Base-by-base conservation (phyloP, 2,797 vertebrate species). In the Sebastes steindachneri region DNA sequence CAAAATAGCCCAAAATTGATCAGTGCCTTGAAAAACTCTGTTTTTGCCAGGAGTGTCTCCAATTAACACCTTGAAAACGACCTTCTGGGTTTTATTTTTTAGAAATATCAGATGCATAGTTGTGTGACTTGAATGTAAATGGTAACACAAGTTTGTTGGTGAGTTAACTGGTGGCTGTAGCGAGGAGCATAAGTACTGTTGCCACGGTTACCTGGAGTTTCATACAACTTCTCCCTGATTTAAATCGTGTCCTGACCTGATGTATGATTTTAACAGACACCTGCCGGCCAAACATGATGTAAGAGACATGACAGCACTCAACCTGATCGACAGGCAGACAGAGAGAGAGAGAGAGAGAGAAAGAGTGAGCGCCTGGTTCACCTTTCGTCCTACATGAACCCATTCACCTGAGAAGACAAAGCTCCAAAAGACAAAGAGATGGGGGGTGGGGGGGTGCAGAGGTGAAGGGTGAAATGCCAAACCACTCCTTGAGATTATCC, bases 401-500 rank as follows among this genome's bases (percentile, higher is more conserved):
- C 73, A 15, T 83, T 93, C 90, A 93, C 92, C 88, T 93, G 78
- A 45, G 21, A 75, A 85, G 69, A 88, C 85, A 83, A 85, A 86
- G 80, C 65, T 68, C 37, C 15, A 28, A 23, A 55, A 63, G 45
- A 80, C 8, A 75, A 14, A 3, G 37, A 8, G 57, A 21, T 9
- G 9, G 5, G 21, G 35, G 28, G 1, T 9, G 35, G 26, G 55
- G 68, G 19, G 26, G 35, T 35, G 33, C 25, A 70, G 23, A 70
- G 88, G 83, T 87, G 77, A 89, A 80, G 66, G 87, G 85, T 91
- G 88, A 89, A 74, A 88, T 68, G 86, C 79, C 88, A 78, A 86
- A 85, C 85, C 86, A 90, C 83, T 87, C 85, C 87, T 89, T 68
- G 23, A 78, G 73, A 79, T 80, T 76, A 73, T 67, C 9, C 4